Percentiles rank a stretch among this genome's conserved stretches.
phyloP scores from a whole-genome alignment of 2,888 invertebrate species.

The Cephus pulcher region DNA sequence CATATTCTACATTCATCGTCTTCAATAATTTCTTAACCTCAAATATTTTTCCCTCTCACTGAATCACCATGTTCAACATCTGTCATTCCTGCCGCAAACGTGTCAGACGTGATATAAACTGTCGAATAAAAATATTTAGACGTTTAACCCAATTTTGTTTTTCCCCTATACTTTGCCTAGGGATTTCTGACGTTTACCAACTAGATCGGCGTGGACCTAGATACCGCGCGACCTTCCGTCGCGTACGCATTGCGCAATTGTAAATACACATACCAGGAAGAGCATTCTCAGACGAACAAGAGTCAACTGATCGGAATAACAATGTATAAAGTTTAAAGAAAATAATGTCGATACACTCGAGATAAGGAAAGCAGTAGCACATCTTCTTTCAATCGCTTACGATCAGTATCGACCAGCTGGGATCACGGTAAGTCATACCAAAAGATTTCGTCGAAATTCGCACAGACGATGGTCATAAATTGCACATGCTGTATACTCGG shows the following conservation, averaged over 20 bases:
- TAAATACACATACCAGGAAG: neutral
- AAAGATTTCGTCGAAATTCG: neutral
- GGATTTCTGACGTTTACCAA: neutral
- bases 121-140: neutral
- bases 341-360: neutral
- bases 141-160: neutral
- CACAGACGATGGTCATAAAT: neutral
- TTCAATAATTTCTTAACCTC: neutral
- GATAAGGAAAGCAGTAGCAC: neutral
- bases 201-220: neutral
- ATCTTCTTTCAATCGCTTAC: neutral
- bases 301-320: neutral
- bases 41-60: neutral
- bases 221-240: neutral
- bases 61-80: neutral
- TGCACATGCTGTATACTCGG: conserved; percentile 8
- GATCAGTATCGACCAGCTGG: neutral
- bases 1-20: neutral
- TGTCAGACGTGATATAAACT: neutral
- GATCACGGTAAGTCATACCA: neutral
- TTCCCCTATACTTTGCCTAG: neutral
- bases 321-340: neutral
- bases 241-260: neutral
- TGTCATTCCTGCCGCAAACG: neutral
- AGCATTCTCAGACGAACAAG: neutral